Conservation (phyloP, 2,888 invertebrate species). For the Pyrochroa serraticornis region DNA sequence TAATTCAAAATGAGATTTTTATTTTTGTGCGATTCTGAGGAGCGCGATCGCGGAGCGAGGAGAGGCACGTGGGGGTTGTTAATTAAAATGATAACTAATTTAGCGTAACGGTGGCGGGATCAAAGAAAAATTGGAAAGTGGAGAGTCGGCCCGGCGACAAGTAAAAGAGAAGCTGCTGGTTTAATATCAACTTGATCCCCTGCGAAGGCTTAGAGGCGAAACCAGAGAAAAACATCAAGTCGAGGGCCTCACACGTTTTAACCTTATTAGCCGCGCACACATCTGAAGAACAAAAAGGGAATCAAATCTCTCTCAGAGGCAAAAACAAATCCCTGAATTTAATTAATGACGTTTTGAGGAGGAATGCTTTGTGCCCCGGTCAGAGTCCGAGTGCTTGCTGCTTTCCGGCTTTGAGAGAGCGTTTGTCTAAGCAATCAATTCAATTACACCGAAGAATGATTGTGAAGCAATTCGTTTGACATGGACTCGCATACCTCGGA, state of each 20-base stretch:
- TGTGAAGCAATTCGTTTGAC: constrained; percentile 52
- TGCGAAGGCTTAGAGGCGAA: constrained; percentile 40
- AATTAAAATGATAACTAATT: too few relatives aligned
- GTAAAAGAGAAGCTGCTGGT: background rate
- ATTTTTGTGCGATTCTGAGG: too few relatives aligned
- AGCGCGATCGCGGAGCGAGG: too few relatives aligned
- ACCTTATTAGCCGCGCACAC: constrained; percentile 51
- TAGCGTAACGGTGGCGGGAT: too few relatives aligned
- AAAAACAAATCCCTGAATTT: constrained; percentile 59
- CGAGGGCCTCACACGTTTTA: constrained; percentile 49
- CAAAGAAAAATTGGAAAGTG: too few relatives aligned
- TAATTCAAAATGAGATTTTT: too few relatives aligned
- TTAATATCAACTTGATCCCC: constrained; percentile 36
- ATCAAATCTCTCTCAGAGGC: constrained; percentile 53
- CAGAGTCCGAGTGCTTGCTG: constrained; percentile 38
- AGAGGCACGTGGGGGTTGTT: too few relatives aligned
- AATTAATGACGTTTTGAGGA: constrained; percentile 59
- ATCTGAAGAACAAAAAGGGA: constrained; percentile 53
- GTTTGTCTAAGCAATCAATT: constrained; percentile 59
- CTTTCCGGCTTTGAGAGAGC: constrained; percentile 50
- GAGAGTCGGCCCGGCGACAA: too few relatives aligned
- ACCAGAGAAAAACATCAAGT: constrained; percentile 46
- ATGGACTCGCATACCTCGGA: constrained; percentile 46
- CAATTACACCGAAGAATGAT: constrained; percentile 57
- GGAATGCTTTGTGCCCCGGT: constrained; percentile 55